Conservation (phyloP, 2,888 invertebrate genomes). For the Ditylenchus weischeri region DNA sequence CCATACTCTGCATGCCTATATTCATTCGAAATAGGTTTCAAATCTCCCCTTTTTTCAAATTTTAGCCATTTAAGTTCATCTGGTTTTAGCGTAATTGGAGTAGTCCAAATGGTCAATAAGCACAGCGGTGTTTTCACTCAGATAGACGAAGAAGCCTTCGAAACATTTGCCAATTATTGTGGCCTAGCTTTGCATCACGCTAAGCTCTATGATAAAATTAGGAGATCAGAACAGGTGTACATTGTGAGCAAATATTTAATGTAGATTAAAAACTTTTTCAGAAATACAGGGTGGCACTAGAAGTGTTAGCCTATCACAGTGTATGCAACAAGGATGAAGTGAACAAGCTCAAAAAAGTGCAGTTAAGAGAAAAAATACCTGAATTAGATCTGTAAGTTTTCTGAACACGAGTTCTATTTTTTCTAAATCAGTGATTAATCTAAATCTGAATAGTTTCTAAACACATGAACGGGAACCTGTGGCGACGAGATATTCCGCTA, state of each 20-base stretch:
- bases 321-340: constrained; percentile 74
- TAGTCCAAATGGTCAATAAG: constrained; percentile 81
- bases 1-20: constrained; percentile 82
- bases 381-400: constrained; percentile 52
- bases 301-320: constrained; percentile 79
- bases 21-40: constrained; percentile 70
- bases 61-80: neutral
- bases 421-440: no score
- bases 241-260: no score
- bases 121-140: constrained; percentile 62
- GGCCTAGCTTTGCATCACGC: constrained; percentile 81
- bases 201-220: constrained; percentile 77
- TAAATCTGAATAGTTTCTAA: no score
- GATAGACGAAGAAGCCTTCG: constrained; percentile 77
- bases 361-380: constrained; percentile 39
- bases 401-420: no score
- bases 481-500: no score
- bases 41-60: neutral
- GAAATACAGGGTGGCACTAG: constrained; percentile 75
- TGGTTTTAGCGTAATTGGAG: constrained; percentile 70
- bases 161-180: constrained; percentile 79
- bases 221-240: constrained; percentile 69
- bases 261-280: constrained; percentile 57
- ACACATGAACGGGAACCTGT: no score
- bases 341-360: constrained; percentile 51